Conservation (phyloP, 2,797 vertebrate genomes). For the Danio kyathit region DNA sequence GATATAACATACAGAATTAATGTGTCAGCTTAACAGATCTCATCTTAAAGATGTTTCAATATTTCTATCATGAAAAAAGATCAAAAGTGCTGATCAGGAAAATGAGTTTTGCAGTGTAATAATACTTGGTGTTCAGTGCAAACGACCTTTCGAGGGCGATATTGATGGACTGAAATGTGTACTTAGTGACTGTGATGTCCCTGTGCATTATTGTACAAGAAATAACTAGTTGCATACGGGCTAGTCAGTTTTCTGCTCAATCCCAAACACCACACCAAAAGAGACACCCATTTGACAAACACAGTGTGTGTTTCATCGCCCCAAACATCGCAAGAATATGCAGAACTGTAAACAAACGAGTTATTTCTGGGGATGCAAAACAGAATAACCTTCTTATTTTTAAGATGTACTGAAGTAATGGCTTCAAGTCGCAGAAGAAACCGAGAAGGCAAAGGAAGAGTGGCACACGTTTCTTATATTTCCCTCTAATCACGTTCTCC, state of each 20-base stretch:
- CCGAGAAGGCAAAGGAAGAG: conserved; percentile 65
- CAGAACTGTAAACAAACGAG: conserved; percentile 8
- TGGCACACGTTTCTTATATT: conserved; percentile 13
- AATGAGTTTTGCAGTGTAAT: conserved; percentile 43
- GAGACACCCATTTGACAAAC: neutral
- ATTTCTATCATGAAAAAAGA: neutral
- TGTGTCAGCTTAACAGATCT: neutral
- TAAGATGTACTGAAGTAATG: neutral
- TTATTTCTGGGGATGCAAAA: conserved; percentile 30
- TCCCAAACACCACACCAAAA: neutral
- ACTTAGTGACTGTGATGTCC: neutral
- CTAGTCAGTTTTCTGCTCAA: conserved; percentile 10
- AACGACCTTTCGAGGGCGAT: conserved; percentile 47
- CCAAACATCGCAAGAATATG: neutral
- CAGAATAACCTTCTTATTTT: conserved; percentile 35
- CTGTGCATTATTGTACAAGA: conserved; percentile 25
- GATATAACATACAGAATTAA: neutral
- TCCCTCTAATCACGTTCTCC: conserved; percentile 40
- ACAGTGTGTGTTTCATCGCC: neutral
- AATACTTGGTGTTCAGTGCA: conserved; percentile 53
- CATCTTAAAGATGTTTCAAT: neutral
- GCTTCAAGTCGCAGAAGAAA: conserved; percentile 52
- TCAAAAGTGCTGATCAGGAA: conserved; percentile 23
- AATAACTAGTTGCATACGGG: neutral
- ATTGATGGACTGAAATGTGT: conserved; percentile 28